Evolutionary conservation across 2,797 vertebrate species (phyloP).

Genomic region (Hoplostethus mediterraneus): DNA sequence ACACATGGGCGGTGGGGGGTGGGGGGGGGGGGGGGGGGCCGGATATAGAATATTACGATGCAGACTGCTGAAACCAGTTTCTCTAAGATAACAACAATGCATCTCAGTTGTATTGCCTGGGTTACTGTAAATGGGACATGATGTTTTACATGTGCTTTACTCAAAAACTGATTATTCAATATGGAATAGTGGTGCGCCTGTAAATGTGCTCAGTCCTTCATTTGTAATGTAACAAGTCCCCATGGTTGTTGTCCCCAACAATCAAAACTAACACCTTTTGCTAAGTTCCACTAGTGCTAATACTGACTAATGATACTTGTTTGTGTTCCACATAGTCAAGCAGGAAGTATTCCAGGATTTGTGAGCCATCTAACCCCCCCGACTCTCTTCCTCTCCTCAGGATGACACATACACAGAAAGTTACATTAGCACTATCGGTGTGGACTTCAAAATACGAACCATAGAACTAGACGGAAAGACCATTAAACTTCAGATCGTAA

Average conservation of each 20-base stretch:
- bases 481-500: slow-evolving; percentile 99
- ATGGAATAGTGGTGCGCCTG: neutral
- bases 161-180: neutral
- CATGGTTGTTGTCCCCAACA: neutral
- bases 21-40: too few species aligned
- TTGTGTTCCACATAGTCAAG: neutral
- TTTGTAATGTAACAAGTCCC: too few species aligned
- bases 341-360: slow-evolving; percentile 44
- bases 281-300: neutral
- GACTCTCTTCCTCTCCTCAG: slow-evolving; percentile 75
- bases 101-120: neutral
- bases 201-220: neutral
- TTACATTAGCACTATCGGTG: slow-evolving; percentile 99
- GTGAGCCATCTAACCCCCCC: slow-evolving; percentile 24
- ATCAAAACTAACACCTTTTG: neutral
- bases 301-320: slow-evolving; percentile 9
- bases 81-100: neutral
- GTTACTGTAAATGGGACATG: neutral
- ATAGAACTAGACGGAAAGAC: slow-evolving; percentile 99
- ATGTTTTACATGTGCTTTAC: neutral
- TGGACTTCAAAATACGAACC: slow-evolving; percentile 99
- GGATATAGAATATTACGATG: neutral
- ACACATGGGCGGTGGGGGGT: too few species aligned
- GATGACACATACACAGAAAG: slow-evolving; percentile 99
- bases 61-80: too few species aligned